Percentiles rank a stretch among this genome's conserved stretches.
Evolutionary conservation across 2,797 vertebrate genomes (phyloP).

Genomic region (Sebastes flavidus): DNA sequence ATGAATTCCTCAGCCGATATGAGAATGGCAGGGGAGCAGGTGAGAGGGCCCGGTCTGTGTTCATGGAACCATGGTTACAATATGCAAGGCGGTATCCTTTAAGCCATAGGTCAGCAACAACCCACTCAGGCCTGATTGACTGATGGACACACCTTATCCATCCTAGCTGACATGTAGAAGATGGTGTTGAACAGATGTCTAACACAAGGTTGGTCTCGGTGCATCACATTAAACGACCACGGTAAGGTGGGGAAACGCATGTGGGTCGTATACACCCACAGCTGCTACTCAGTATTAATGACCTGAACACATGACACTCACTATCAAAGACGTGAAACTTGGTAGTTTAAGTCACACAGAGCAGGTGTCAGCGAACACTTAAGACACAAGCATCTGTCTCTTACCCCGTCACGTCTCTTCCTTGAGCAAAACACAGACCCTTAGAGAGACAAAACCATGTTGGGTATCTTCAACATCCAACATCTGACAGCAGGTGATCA

Average conservation of each 20-base stretch:
- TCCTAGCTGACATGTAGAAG: not conserved
- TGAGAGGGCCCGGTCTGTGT: not conserved
- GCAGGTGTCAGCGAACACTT: not conserved
- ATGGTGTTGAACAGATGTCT: not conserved
- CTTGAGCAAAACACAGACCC: not conserved
- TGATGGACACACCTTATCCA: not conserved
- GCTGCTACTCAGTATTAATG: not conserved
- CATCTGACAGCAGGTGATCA: slow-evolving; percentile 10
- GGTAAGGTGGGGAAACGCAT: not conserved
- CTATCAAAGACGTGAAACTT: not conserved
- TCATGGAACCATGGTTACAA: not conserved
- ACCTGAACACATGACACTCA: slow-evolving; percentile 1
- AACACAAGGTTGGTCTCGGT: not conserved
- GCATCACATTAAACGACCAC: not conserved
- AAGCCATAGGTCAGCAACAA: not conserved
- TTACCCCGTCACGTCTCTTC: not conserved
- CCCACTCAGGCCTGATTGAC: not conserved
- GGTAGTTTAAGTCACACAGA: not conserved
- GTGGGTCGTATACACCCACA: not conserved
- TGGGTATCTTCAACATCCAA: not conserved
- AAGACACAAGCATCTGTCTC: slow-evolving; percentile 1
- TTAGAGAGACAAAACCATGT: not conserved
- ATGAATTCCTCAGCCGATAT: not conserved
- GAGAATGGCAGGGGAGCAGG: not conserved
- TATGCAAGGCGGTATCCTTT: not conserved